These are phyloP conservation scores for Cylas formicarius DNA, from an alignment of 1,140 invertebrate genomes.

Conservation along the genomic window DNA sequence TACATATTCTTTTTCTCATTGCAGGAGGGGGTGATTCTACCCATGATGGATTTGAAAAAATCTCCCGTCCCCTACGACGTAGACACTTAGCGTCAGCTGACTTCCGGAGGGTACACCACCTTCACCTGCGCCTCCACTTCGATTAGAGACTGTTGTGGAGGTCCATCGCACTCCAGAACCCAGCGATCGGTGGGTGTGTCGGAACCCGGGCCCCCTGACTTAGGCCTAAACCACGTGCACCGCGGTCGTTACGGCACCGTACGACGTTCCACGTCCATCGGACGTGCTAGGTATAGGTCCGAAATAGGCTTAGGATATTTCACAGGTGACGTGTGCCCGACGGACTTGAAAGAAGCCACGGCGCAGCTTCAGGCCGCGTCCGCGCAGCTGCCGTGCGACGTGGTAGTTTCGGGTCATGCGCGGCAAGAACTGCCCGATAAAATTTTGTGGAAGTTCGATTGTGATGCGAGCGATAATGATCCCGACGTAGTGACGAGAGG, in stretches of 20 bases:
- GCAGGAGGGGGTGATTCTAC: constrained; percentile 49
- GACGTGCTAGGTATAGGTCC: constrained; percentile 8
- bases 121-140: constrained; percentile 35
- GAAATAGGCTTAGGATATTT: too few relatives aligned
- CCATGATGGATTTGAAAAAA: constrained; percentile 50
- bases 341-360: too few relatives aligned
- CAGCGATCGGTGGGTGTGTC: constrained; percentile 32
- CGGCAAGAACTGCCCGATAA: constrained; percentile 29
- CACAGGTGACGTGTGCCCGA: too few relatives aligned
- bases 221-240: too few relatives aligned
- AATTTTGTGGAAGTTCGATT: constrained; percentile 42
- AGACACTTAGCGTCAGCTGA: constrained; percentile 44
- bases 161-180: constrained; percentile 31
- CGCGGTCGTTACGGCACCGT: constrained; percentile 20
- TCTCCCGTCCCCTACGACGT: constrained; percentile 46
- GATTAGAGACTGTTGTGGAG: constrained; percentile 39
- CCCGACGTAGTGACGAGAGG: constrained; percentile 35
- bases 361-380: neutral
- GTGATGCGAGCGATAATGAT: constrained; percentile 37
- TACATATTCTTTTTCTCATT: too few relatives aligned
- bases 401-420: constrained; percentile 18
- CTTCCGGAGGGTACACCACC: constrained; percentile 29
- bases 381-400: constrained; percentile 14
- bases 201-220: too few relatives aligned
- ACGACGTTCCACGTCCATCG: constrained; percentile 11